A percentile compares a stretch with the other conserved stretches of the same genome.
Evolutionary conservation across 1,140 invertebrate species (phyloP).

Genomic region (Oncopeltus fasciatus): DNA sequence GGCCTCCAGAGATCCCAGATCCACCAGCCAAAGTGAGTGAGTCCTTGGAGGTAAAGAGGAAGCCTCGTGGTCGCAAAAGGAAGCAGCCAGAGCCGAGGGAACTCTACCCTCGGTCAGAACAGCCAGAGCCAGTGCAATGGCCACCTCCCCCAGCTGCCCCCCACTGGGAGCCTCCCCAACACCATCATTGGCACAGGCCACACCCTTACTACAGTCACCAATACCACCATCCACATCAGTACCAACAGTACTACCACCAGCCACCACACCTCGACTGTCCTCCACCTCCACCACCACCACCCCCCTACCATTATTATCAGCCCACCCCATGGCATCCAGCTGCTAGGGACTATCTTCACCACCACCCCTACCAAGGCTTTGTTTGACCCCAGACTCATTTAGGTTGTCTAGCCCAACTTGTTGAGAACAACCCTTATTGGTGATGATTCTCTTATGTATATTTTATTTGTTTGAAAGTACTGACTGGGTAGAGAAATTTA

Average conservation of each 20-base stretch:
- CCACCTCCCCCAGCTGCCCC: constrained; percentile 5
- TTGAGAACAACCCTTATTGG: constrained; percentile 22
- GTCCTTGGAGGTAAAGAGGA: constrained; percentile 2
- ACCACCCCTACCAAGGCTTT: constrained; percentile 14
- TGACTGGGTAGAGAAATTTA: background rate
- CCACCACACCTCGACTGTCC: constrained; percentile 1
- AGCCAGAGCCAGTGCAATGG: constrained; percentile 1
- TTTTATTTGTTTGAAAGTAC: background rate
- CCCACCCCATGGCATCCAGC: constrained; percentile 1
- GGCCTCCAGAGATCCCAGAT: constrained; percentile 12
- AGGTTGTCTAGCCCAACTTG: constrained; percentile 20
- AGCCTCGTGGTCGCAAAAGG: constrained; percentile 17
- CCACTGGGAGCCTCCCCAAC: constrained; percentile 5
- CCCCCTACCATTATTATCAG: constrained; percentile 13
- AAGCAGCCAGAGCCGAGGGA: constrained; percentile 17
- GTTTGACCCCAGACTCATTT: constrained; percentile 24
- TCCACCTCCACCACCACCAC: constrained; percentile 7
- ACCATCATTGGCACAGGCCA: constrained; percentile 18
- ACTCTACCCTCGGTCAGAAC: constrained; percentile 14
- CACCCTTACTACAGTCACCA: constrained; percentile 20
- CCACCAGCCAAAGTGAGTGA: constrained; percentile 2
- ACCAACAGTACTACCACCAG: constrained; percentile 13
- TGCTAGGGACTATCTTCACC: constrained; percentile 16
- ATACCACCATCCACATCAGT: constrained; percentile 12
- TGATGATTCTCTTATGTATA: background rate